Base-by-base conservation (phyloP, 2,888 invertebrate genomes). In the Drosophila acutilabella region DNA sequence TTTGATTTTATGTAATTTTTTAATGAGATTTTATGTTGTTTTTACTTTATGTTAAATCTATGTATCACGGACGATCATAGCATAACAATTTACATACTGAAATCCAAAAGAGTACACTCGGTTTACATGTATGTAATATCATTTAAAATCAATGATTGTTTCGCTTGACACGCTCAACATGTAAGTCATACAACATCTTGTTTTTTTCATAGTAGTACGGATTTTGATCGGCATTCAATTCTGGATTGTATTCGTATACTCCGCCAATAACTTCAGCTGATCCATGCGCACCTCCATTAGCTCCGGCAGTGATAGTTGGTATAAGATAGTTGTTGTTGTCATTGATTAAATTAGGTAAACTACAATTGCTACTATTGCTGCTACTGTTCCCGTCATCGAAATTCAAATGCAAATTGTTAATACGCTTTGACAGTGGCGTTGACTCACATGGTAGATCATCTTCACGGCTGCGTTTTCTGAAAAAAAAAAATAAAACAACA, bases 371-470 rank as follows among this genome's bases (percentile, higher is more conserved):
- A 70, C 80, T 84, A 70, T 78, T 90, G 73, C 72, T 80, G 70
- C 71, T 80, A 62, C 82, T 80, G 36, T 81, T 86, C 0, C 77
- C 81, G 64, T 79, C 81, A 67, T 91, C 70, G 86, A 90, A 74
- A 52, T 73, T 96, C 82, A 97, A 95, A 89, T 97, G 97, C 56
- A 98, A 94, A 93, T 97, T 97, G 91, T 97, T 97, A 84, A 98
- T 97, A 89, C 97, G 94, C 92, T 98, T 98, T 13, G 97, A 97
- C 57, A 98, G 93, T 58, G 98, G 97, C 94, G 96, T 96, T 87
- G 97, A 91, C 42, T 91, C 97, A 89, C 97, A 97, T 74, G 94
- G 94, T 23, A 84, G 66, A 80, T 97, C 96, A 88, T 96, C 96
- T 90, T 95, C 95, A 67, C 96, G 94, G 53, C 95, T 94, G 78